Evolutionary conservation across 2,113 vertebrate genomes (phyloP), one percentile per base, ranked within the genome.

Genomic region (Callipepla californica): DNA sequence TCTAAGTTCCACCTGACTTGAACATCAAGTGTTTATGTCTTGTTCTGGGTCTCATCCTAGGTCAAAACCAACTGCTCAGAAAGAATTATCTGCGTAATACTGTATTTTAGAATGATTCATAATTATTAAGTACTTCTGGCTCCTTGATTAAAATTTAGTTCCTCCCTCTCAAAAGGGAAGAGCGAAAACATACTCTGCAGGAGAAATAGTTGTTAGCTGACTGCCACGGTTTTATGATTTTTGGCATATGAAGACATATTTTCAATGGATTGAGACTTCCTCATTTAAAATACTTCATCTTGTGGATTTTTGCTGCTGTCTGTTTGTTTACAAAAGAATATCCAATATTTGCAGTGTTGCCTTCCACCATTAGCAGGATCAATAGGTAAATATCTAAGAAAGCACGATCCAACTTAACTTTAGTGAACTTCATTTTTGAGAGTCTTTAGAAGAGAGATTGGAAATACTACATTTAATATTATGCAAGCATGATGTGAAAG

Each of bases 61-160:
- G 62, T 90, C 74, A 80, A 73, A 80, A 87, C 34, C 59, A 74
- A 55, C 34, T 50, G 59, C 25, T 93, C 38, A 82, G 38, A 92
- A 93, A 88, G 44, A 95, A 90, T 66, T 48, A 89, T 74, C 65
- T 94, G 61, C 79, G 93, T 90, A 91, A 90, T 38, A 19, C 36
- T 88, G 42, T 70, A 90, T 83, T 94, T 94, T 42, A 80, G 42
- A 42, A 74, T 0, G 0, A 90, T 87, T 91, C 87, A 92, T 85
- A 90, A 89, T 92, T 86, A n/a, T 58, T 58, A 95, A 45, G 38
- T 85, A 85, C 76, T 85, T 22, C 62, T 85, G 66, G 5, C 18
- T 51, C 12, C 57, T 50, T 91, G 45, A 40, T 11, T 36, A 69
- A 30, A 66, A 69, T 10, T 79, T 32, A 50, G 30, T 53, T 94